Evolutionary conservation across 2,113 vertebrate species (phyloP).

Genomic region (Aramus guarauna): DNA sequence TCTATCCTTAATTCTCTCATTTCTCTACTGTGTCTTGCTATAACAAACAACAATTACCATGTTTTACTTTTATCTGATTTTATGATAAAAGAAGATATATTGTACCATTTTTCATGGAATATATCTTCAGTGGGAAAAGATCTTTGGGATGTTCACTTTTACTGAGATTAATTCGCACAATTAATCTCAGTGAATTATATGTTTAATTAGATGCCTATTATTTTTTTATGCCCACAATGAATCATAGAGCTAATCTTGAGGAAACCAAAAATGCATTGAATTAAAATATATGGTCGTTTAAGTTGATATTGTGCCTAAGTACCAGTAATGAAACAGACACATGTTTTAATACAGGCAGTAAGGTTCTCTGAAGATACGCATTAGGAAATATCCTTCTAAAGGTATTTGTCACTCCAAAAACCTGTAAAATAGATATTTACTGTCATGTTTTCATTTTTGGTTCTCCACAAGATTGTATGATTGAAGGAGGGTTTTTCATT

Average conservation of each 20-base stretch:
- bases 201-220: constrained; percentile 63
- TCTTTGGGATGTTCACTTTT: constrained; percentile 25
- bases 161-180: constrained; percentile 45
- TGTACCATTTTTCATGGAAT: background rate
- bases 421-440: background rate
- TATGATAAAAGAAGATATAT: constrained; percentile 15
- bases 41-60: constrained; percentile 34
- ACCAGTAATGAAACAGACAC: background rate
- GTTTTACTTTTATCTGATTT: constrained; percentile 22
- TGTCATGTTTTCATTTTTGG: background rate
- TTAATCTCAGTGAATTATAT: constrained; percentile 59
- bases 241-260: constrained; percentile 31
- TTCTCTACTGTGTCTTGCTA: background rate
- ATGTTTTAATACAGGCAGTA: background rate
- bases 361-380: background rate
- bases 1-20: background rate
- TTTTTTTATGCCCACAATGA: constrained; percentile 40
- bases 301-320: constrained; percentile 1
- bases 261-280: background rate
- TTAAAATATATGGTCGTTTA: background rate
- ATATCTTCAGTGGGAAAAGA: background rate
- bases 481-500: background rate
- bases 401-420: background rate
- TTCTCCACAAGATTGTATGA: background rate
- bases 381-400: background rate